Percentiles rank a stretch among this genome's conserved stretches.
These are phyloP conservation scores for Eulemur rubriventer DNA, from an alignment of 2,797 vertebrate genomes.

Conservation along the genomic window DNA sequence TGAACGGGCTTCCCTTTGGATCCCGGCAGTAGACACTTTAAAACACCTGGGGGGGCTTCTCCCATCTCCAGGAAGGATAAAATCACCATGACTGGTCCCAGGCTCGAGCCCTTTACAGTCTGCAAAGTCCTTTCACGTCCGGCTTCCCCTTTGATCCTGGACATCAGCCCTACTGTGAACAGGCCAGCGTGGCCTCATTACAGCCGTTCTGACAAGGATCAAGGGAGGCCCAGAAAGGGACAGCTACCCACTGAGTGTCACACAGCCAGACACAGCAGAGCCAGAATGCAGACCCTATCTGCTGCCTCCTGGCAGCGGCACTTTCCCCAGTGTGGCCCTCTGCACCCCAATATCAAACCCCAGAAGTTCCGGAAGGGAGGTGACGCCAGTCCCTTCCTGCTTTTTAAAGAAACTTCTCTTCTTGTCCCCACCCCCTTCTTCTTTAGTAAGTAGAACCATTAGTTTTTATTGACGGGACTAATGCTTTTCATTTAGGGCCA, in stretches of 20 bases:
- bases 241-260: not conserved
- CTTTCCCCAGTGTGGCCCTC: not conserved
- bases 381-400: conserved; percentile 77
- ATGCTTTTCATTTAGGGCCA: conserved; percentile 96
- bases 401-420: conserved; percentile 84
- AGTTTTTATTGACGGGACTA: conserved; percentile 95
- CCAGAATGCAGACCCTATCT: not conserved
- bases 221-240: not conserved
- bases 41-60: not conserved
- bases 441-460: conserved; percentile 89
- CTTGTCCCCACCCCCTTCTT: conserved; percentile 82
- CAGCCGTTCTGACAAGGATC: not conserved
- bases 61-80: not conserved
- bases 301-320: not conserved
- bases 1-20: not conserved
- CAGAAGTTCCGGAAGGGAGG: conserved; percentile 52
- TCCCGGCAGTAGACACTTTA: not conserved
- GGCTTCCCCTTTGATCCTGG: conserved; percentile 41
- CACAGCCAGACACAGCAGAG: not conserved
- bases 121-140: not conserved
- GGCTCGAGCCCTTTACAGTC: not conserved
- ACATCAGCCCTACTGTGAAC: conserved; percentile 5
- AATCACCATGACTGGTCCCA: not conserved
- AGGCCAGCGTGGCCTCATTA: not conserved
- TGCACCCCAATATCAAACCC: conserved; percentile 54